Base-by-base conservation (phyloP, 2,888 invertebrate genomes). In the Leptopilina myrica region DNA sequence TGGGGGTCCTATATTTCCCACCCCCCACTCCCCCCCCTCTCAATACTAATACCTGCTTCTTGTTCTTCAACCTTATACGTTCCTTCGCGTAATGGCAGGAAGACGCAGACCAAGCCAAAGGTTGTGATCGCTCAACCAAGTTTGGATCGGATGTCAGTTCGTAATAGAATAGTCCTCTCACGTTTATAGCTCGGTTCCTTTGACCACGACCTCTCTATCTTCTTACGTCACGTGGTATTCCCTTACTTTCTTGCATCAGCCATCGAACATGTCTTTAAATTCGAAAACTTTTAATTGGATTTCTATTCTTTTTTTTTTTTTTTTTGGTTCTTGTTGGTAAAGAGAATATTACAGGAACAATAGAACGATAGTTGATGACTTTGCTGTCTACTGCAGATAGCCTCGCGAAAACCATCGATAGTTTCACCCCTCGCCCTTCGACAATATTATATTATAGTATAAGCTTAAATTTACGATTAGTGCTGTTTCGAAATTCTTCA, bases 121-220 rank as follows among this genome's bases (percentile, higher is more conserved):
- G 86, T 86, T 87, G 86, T 86, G 90, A 90, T 90, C 89, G 87
- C 87, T 89, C 89, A 88, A 84, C 85, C 88, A 88, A 91, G 87
- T 89, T 91, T 90, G 90, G 89, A 90, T 91, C 91, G 87, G 87
- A 91, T 90, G 90, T 90, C 91, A 89, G 88, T 87, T 82, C 86
- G 88, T 90, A 90, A 91, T 88, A 89, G 90, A 91, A 91, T 90
- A 90, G 90, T 90, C 88, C 87, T 87, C 88, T 87, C 83, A 87
- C 87, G 87, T 89, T 89, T 87, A 86, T 86, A 86, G 85, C 79
- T 81, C 85, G 85, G 87, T 87, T 87, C 87, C 86, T 87, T 87
- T 86, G 87, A 87, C 87, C 88, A 79, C 79, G 81, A 80, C 79
- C 83, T 85, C 85, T 85, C 85, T 69, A 78, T 79, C 80, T 82